Evolutionary conservation across 2,888 invertebrate species (phyloP).

Genomic region (Phortica okadai): DNA sequence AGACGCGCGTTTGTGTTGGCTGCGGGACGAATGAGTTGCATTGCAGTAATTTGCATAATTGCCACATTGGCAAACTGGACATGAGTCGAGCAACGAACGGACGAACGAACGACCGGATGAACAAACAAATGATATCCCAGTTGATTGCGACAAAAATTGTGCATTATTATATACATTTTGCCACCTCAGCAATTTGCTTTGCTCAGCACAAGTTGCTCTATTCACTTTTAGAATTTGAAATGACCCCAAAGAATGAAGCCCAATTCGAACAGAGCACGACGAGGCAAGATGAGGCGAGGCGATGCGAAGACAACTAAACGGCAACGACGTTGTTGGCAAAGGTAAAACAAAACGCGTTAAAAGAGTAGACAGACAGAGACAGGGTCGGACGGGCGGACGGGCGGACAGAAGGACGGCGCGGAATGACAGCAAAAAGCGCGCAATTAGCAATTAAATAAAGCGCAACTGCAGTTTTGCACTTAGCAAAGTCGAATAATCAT

Average conservation of each 20-base stretch:
- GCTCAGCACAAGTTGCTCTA: neutral
- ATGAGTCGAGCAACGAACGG: neutral
- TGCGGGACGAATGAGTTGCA: neutral
- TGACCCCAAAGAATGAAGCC: slow-evolving; percentile 52
- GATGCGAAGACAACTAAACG: no score
- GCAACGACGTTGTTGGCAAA: no score
- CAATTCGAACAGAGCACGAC: neutral
- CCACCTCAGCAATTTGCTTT: neutral
- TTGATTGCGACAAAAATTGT: slow-evolving; percentile 25
- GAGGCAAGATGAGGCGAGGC: slow-evolving; percentile 11
- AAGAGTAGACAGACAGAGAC: slow-evolving; percentile 32
- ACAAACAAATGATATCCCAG: slow-evolving; percentile 18
- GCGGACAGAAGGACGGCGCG: slow-evolving; percentile 45
- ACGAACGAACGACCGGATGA: neutral
- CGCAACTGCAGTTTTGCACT: neutral
- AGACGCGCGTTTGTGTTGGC: no score
- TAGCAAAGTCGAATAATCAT: no score
- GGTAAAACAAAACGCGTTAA: no score
- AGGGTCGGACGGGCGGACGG: neutral
- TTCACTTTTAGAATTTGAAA: slow-evolving; percentile 60
- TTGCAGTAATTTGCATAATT: slow-evolving; percentile 25
- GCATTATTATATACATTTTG: neutral
- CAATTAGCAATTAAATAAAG: slow-evolving; percentile 4
- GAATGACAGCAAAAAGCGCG: slow-evolving; percentile 60
- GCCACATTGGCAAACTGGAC: neutral